phyloP scores from a whole-genome alignment of 2,888 invertebrate species.

The Lapara coniferarum region DNA sequence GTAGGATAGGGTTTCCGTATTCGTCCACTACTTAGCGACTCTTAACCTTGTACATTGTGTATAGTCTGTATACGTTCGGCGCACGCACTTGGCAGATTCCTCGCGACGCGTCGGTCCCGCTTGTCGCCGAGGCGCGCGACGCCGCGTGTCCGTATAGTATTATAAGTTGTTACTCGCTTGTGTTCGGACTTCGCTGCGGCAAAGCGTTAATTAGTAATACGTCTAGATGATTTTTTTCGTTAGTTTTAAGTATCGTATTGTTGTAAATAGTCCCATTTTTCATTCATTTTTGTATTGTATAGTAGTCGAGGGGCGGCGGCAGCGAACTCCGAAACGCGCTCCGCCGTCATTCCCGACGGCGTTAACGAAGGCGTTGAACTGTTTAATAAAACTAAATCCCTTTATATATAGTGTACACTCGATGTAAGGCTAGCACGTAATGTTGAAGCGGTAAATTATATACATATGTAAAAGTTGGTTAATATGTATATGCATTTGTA shows the following conservation, averaged over 20 bases:
- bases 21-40: constrained; percentile 69
- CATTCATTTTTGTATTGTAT: constrained; percentile 36
- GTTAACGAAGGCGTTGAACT: constrained; percentile 34
- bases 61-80: constrained; percentile 41
- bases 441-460: constrained; percentile 50
- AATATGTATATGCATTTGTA: constrained; percentile 82
- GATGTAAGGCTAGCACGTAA: constrained; percentile 41
- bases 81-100: constrained; percentile 51
- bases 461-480: constrained; percentile 78
- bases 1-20: constrained; percentile 54
- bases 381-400: constrained; percentile 30
- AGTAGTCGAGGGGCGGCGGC: constrained; percentile 26
- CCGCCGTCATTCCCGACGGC: constrained; percentile 1
- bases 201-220: constrained; percentile 23
- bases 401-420: constrained; percentile 55
- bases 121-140: background rate
- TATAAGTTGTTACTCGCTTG: constrained; percentile 23
- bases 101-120: constrained; percentile 29
- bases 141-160: background rate
- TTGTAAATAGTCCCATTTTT: constrained; percentile 36
- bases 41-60: constrained; percentile 66
- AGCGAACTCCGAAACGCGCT: constrained; percentile 30
- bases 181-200: constrained; percentile 29
- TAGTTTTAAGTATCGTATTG: constrained; percentile 29
- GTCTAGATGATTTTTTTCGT: constrained; percentile 37